These are phyloP conservation scores for Otis tarda DNA, from an alignment of 2,113 vertebrate species.

Conservation along the genomic window DNA sequence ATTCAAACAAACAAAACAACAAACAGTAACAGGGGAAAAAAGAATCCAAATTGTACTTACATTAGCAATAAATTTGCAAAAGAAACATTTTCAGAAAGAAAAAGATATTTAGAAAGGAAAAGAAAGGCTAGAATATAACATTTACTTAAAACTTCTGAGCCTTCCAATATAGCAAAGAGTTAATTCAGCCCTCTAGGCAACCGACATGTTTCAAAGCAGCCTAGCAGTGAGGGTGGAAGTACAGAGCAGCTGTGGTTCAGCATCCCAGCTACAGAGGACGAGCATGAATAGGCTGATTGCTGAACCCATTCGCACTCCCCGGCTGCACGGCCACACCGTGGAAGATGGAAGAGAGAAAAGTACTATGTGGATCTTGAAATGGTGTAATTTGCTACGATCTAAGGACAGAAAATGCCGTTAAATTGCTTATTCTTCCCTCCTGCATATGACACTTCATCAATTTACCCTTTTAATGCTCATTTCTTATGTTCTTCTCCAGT, in stretches of 20 bases:
- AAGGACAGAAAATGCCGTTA: neutral
- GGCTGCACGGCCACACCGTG: neutral
- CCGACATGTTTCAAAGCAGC: neutral
- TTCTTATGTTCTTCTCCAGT: neutral
- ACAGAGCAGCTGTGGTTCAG: neutral
- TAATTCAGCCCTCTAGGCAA: neutral
- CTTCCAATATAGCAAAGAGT: neutral
- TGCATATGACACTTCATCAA: neutral
- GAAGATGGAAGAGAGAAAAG: neutral
- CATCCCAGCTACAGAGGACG: neutral
- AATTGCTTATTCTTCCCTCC: neutral
- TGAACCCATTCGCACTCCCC: neutral
- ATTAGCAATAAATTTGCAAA: neutral
- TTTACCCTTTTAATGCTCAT: neutral
- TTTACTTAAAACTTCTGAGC: neutral
- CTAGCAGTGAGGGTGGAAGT: neutral
- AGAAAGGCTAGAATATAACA: neutral
- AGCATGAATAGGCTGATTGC: neutral
- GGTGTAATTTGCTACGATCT: neutral
- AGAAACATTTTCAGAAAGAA: neutral
- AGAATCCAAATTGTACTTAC: neutral
- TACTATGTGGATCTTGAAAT: neutral
- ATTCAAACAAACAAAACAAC: neutral
- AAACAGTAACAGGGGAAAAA: neutral
- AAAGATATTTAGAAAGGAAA: neutral